A percentile compares a stretch with the other conserved stretches of the same genome.
phyloP scores from a whole-genome alignment of 2,888 invertebrate species.

The Fragum sueziense region DNA sequence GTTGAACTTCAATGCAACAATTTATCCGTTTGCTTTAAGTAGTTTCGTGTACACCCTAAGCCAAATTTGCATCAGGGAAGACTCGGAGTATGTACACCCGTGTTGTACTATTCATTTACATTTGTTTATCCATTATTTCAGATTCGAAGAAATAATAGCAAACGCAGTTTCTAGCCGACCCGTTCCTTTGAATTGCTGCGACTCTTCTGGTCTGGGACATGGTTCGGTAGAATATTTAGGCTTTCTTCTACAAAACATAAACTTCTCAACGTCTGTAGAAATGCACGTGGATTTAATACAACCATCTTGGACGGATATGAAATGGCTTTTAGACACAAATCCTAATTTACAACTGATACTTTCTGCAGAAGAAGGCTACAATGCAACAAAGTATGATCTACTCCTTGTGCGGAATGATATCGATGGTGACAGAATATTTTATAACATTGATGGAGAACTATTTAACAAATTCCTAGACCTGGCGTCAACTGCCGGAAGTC shows the following conservation, averaged over 20 bases:
- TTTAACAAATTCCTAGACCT: conserved; percentile 52
- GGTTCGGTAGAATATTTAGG: conserved; percentile 40
- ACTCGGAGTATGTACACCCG: background rate
- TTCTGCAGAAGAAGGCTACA: conserved; percentile 41
- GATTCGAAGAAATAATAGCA: background rate
- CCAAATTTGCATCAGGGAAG: too few relatives aligned
- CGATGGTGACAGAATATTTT: conserved; percentile 56
- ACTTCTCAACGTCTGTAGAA: conserved; percentile 26
- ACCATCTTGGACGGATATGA: conserved; percentile 60
- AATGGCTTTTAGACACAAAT: conserved; percentile 58
- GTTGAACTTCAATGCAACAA: background rate
- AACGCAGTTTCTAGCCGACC: background rate
- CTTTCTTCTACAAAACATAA: background rate
- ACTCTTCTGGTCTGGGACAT: conserved; percentile 17
- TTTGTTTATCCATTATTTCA: background rate
- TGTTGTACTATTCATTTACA: background rate
- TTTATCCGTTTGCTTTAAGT: background rate
- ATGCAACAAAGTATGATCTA: conserved; percentile 50
- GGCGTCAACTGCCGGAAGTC: conserved; percentile 65
- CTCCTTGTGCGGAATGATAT: conserved; percentile 66
- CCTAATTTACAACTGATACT: conserved; percentile 51
- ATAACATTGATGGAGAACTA: conserved; percentile 57
- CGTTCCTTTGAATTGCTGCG: conserved; percentile 34
- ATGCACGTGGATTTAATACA: conserved; percentile 37
- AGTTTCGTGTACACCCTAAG: background rate